Evolutionary conservation across 2,888 invertebrate genomes (phyloP).

Genomic region (Limenitis camilla): DNA sequence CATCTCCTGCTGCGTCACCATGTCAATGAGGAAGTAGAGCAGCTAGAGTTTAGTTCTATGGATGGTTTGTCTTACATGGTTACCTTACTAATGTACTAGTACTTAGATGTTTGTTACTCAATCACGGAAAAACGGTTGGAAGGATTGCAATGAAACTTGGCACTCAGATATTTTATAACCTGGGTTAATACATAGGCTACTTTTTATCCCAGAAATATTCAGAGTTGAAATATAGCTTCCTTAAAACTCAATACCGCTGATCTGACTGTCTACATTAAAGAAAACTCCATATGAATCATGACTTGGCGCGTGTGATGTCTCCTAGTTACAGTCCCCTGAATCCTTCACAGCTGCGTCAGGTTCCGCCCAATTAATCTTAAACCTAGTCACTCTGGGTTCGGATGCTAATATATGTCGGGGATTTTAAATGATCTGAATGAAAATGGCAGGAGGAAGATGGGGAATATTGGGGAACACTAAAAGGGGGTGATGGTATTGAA

Average conservation of each 20-base stretch:
- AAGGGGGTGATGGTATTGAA: no score
- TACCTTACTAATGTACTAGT: neutral
- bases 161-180: no score
- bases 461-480: no score
- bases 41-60: conserved; percentile 58
- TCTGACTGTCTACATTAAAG: conserved; percentile 64
- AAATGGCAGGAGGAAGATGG: no score
- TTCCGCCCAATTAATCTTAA: conserved; percentile 98
- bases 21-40: conserved; percentile 54
- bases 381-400: conserved; percentile 93
- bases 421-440: no score
- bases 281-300: conserved; percentile 61
- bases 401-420: conserved; percentile 91
- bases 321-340: conserved; percentile 54
- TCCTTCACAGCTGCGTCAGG: conserved; percentile 62
- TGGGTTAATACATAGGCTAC: no score
- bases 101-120: no score
- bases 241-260: conserved; percentile 59
- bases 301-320: conserved; percentile 50
- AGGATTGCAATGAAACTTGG: no score
- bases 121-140: no score
- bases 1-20: conserved; percentile 51
- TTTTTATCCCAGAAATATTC: no score
- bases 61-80: conserved; percentile 34
- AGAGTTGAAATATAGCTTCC: no score